Evolutionary conservation across 2,797 vertebrate genomes (phyloP), one percentile per base, ranked within the genome.

Genomic region (Fistularia commersonii): DNA sequence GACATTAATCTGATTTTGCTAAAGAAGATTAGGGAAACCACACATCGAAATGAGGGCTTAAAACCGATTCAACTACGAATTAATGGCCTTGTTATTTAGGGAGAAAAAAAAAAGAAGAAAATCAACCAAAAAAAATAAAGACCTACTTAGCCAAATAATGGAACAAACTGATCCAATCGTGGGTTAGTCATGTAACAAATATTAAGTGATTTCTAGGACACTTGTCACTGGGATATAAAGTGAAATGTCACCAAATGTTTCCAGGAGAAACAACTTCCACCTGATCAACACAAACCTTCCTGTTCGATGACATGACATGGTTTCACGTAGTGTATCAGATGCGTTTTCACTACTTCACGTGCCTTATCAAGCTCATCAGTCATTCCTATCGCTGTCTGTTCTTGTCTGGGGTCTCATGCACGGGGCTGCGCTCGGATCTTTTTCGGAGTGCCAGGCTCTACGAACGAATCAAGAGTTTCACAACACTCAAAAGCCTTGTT

Each of bases 1-100:
- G 5, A 32, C 34, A 72, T 66, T 66, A 68, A 78, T 66, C 51
- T 36, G 61, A 64, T 53, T 74, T 61, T 32, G 54, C 48, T 32
- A 59, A 63, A 70, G 57, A 48, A 73, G 65, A 74, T 66, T 60
- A 66, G 44, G 45, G 45, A 38, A 64, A 50, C 41, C 44, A 6
- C 34, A 11, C 40, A 50, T 14, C 59, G 45, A n/a, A 65, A 41
- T 37, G 45, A 51, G 0, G 32, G 48, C 59, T 11, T 52, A 57
- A 61, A 58, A 65, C 39, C 37, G 3, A 66, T 53, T 64, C 36
- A 33, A 37, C 33, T 40, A 46, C 15, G 46, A 15, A 48, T n/a
- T 32, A 34, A 45, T 45, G 6, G 31, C 41, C 44, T 32, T 43
- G 12, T n/a, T 36, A 33, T 31, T 39, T 11, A 8, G 10, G 11